These are phyloP conservation scores for Ophthalmolycus amberensis DNA, from an alignment of 2,113 vertebrate genomes.

Conservation along the genomic window DNA sequence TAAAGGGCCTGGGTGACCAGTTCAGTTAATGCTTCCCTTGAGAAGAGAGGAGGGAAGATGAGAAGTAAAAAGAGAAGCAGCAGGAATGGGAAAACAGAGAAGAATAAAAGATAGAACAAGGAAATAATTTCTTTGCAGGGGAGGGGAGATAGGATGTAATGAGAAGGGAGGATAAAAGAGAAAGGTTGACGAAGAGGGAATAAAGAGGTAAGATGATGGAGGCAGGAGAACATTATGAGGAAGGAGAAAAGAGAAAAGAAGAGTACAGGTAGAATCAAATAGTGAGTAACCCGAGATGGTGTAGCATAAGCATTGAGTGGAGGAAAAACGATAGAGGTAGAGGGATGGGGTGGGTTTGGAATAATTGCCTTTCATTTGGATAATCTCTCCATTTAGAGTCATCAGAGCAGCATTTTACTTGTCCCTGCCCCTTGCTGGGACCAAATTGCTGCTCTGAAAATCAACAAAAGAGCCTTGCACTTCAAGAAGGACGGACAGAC, in stretches of 20 bases:
- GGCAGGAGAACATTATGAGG: constrained; percentile 31
- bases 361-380: constrained; percentile 79
- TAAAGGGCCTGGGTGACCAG: constrained; percentile 43
- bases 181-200: constrained; percentile 42
- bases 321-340: constrained; percentile 47
- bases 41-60: constrained; percentile 20
- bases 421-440: constrained; percentile 59
- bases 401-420: constrained; percentile 78
- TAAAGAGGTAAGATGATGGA: constrained; percentile 44
- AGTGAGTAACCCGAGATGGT: constrained; percentile 55
- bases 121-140: constrained; percentile 36
- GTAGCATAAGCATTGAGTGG: constrained; percentile 13
- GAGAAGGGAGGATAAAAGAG: constrained; percentile 35
- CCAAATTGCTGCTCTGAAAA: constrained; percentile 75
- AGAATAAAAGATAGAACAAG: constrained; percentile 2
- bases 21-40: constrained; percentile 54
- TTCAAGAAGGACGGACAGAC: constrained; percentile 43
- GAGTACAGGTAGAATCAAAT: constrained; percentile 67
- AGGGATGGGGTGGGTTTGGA: constrained; percentile 61
- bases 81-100: constrained; percentile 5
- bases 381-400: constrained; percentile 78
- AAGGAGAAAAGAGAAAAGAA: constrained; percentile 18
- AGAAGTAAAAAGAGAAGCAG: constrained; percentile 1
- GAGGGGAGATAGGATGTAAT: constrained; percentile 22
- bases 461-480: constrained; percentile 68